Evolutionary conservation across 2,113 vertebrate species (phyloP).

Genomic region (Nannobrachium achirus): DNA sequence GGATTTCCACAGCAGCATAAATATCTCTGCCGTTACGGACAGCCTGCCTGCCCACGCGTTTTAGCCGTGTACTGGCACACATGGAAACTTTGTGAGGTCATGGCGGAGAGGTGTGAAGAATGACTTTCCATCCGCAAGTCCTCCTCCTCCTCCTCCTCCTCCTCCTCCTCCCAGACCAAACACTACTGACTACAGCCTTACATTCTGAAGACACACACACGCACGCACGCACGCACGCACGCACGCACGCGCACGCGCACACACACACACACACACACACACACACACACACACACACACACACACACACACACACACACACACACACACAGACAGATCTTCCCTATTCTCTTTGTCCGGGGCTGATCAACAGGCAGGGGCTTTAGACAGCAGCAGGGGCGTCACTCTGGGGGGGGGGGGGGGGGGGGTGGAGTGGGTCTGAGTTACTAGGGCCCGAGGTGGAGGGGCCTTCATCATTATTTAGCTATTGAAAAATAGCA

Average conservation of each 20-base stretch:
- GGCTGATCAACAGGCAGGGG: slow-evolving; percentile 1
- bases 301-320: slow-evolving; percentile 12
- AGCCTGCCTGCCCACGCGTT: neutral
- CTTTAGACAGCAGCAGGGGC: too few species aligned
- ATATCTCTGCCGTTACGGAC: neutral
- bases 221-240: too few species aligned
- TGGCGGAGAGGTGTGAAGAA: slow-evolving; percentile 14
- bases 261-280: neutral
- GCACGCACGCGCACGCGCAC: too few species aligned
- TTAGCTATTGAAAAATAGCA: too few species aligned
- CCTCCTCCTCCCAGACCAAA: neutral
- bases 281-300: slow-evolving; percentile 9
- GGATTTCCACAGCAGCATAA: neutral
- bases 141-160: too few species aligned
- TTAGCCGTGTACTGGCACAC: neutral
- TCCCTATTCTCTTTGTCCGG: neutral
- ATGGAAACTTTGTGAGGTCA: slow-evolving; percentile 7
- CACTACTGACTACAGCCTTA: slow-evolving; percentile 8
- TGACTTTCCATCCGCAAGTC: neutral
- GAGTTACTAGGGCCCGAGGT: too few species aligned
- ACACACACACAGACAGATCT: neutral
- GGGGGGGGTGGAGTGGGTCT: too few species aligned
- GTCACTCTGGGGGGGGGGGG: too few species aligned
- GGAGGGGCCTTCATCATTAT: too few species aligned
- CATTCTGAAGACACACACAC: slow-evolving; percentile 3